These are phyloP conservation scores for Planiliza haematocheilus DNA, from an alignment of 2,113 vertebrate species.

Conservation along the genomic window DNA sequence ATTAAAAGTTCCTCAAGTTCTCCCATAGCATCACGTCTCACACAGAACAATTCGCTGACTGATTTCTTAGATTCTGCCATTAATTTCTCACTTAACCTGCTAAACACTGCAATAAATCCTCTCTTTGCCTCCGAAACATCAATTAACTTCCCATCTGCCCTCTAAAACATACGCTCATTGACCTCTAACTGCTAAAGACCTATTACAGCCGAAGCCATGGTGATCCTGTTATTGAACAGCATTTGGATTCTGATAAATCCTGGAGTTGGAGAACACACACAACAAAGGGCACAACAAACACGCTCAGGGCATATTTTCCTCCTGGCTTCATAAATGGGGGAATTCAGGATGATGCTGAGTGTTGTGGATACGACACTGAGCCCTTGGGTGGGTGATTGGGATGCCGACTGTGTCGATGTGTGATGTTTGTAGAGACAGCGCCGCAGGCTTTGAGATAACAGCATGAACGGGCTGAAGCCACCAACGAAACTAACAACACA, in stretches of 20 bases:
- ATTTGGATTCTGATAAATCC: conserved; percentile 16
- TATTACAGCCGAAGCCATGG: background rate
- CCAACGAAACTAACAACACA: background rate
- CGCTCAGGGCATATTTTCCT: background rate
- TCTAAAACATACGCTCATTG: background rate
- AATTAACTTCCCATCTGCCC: background rate
- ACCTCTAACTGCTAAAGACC: conserved; percentile 5
- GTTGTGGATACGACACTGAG: background rate
- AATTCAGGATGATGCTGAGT: background rate
- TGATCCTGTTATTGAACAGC: conserved; percentile 14
- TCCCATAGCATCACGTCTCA: too few species aligned
- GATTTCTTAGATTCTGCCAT: background rate
- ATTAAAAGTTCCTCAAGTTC: background rate
- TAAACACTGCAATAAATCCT: background rate
- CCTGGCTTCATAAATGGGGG: conserved; percentile 57
- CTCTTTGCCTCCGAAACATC: background rate
- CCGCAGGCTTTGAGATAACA: conserved; percentile 41
- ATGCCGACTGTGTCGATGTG: conserved; percentile 13
- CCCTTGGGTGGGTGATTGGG: conserved; percentile 19
- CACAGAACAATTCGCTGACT: too few species aligned
- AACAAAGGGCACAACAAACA: too few species aligned
- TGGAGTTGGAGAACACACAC: background rate
- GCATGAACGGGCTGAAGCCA: conserved; percentile 6
- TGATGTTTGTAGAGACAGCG: conserved; percentile 32
- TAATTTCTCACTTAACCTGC: background rate